A percentile compares a stretch with the other conserved stretches of the same genome.
These are phyloP conservation scores for Pseudomugil tenellus DNA, from an alignment of 2,797 vertebrate species.

Conservation along the genomic window DNA sequence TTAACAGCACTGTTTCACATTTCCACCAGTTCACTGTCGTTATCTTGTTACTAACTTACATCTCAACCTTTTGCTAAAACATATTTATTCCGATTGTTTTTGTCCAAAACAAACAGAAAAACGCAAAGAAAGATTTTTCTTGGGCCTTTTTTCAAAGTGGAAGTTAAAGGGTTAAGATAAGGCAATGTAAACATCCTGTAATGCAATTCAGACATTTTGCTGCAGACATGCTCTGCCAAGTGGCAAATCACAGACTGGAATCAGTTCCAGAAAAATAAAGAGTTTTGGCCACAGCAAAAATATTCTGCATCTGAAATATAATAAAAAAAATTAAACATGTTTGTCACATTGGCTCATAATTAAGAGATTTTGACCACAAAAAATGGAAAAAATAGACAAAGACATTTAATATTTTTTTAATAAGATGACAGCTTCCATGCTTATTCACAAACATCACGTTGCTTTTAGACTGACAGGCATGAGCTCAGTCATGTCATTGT, in stretches of 20 bases:
- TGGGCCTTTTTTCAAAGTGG: too few relatives aligned
- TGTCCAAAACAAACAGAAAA: too few relatives aligned
- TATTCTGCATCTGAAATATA: neutral
- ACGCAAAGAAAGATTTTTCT: too few relatives aligned
- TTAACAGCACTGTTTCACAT: too few relatives aligned
- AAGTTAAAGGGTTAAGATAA: too few relatives aligned
- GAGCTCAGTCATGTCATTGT: slow-evolving; percentile 32
- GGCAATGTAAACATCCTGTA: neutral
- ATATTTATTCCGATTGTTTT: too few relatives aligned
- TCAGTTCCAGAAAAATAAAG: neutral
- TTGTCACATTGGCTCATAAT: neutral
- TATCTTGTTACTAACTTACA: too few relatives aligned
- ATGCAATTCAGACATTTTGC: neutral
- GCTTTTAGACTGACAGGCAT: too few relatives aligned
- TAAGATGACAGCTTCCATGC: slow-evolving; percentile 42
- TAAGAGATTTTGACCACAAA: neutral
- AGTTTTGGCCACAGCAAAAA: neutral
- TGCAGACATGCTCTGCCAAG: neutral
- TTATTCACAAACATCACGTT: slow-evolving; percentile 83
- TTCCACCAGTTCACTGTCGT: too few relatives aligned
- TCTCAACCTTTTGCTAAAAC: too few relatives aligned
- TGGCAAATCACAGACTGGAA: neutral
- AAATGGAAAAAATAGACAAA: neutral
- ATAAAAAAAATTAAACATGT: neutral
- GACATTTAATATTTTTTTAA: slow-evolving; percentile 39